Conservation (phyloP, 2,888 invertebrate species). For the Tortricodes alternella region DNA sequence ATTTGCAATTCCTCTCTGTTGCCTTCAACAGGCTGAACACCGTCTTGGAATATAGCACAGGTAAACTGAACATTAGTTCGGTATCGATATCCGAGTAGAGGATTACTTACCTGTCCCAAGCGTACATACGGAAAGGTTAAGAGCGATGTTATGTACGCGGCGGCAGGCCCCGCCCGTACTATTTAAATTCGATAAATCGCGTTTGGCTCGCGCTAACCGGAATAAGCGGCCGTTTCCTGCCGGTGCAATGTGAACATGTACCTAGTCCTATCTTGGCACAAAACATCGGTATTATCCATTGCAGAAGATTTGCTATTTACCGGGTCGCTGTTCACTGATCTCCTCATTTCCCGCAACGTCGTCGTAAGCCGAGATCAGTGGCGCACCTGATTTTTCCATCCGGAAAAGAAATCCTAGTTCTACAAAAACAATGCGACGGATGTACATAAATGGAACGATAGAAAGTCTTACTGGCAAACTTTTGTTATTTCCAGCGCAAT, state of each 20-base stretch:
- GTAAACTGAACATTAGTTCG: conserved; percentile 51
- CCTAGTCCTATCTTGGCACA: conserved; percentile 28
- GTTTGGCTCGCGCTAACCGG: conserved; percentile 20
- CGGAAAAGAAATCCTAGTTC: conserved; percentile 22
- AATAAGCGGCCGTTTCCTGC: conserved; percentile 10
- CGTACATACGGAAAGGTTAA: conserved; percentile 19
- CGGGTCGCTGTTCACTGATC: conserved; percentile 27
- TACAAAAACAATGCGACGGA: conserved; percentile 14
- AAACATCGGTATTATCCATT: conserved; percentile 28
- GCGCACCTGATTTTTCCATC: conserved; percentile 24
- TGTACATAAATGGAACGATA: not conserved
- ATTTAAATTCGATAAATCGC: conserved; percentile 23
- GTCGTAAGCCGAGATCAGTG: conserved; percentile 22
- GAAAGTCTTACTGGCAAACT: not conserved
- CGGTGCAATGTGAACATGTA: conserved; percentile 19
- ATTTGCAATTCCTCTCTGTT: conserved; percentile 82
- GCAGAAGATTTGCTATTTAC: conserved; percentile 24
- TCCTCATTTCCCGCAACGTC: conserved; percentile 27
- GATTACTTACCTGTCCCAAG: conserved; percentile 23
- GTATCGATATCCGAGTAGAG: conserved; percentile 15
- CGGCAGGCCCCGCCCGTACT: not conserved
- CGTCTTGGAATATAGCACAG: conserved; percentile 79
- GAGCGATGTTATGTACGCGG: conserved; percentile 14
- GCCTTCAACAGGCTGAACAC: conserved; percentile 78
- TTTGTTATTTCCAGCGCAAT: conserved; percentile 70